Evolutionary conservation across 2,113 vertebrate genomes (phyloP), one percentile per base, ranked within the genome.

Genomic region (Podilymbus podiceps): DNA sequence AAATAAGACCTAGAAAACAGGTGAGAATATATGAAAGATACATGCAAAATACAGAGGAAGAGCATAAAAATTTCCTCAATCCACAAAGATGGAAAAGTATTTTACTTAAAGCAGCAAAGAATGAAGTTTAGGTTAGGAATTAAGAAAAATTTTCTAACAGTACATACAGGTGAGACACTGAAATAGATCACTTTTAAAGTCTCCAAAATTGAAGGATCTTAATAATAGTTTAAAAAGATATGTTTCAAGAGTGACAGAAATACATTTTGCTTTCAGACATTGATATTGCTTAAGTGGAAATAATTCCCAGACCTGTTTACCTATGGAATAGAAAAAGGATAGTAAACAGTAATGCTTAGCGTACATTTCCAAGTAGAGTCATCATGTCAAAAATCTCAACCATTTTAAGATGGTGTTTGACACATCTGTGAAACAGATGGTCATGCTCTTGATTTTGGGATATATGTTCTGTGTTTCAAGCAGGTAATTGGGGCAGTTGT

Each of bases 401-500:
- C 5, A 25, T 82, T 56, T 38, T 55, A 56, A 73, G 23, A 31
- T 17, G 7, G 11, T 68, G 19, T 74, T 84, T 77, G 50, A 27
- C 16, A 74, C 2, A 28, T 59, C 19, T 31, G 1, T 75, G 47
- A 75, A 68, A 88, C 12, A 59, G 7, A 8, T 50, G 21, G 11
- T 46, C 25, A 15, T 11, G 11, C 9, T 66, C 35, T 42, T 66
- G 50, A 28, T n/a, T 89, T 66, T 35, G 20, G 5, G 28, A 18
- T 58, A 76, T 19, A 2, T 7, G 19, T 1, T 9, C 6, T 33
- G 5, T 24, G 66, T 85, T 55, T 59, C 15, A 81, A 63, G 23
- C 3, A 27, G 3, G 2, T 67, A 35, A 25, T 33, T 0, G 4
- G 28, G 11, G 22, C 5, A 33, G 11, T 27, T 66, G 13, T 31